Percentiles rank a stretch among this genome's conserved stretches.
Evolutionary conservation across 2,888 invertebrate species (phyloP).

Genomic region (Hirtodrosophila alboralis): DNA sequence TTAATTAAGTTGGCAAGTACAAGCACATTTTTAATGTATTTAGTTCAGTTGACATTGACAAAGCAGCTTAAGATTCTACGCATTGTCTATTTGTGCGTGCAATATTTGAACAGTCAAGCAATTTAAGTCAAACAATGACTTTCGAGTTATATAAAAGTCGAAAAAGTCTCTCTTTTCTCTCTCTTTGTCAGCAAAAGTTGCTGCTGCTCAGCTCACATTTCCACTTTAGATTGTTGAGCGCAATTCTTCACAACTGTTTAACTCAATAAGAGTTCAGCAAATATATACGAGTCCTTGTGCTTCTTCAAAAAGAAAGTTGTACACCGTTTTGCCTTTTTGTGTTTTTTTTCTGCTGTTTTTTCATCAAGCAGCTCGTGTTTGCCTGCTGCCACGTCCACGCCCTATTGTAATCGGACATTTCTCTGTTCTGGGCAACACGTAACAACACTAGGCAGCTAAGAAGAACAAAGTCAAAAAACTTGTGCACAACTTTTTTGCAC

Average conservation of each 20-base stretch:
- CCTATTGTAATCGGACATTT: slow-evolving; percentile 65
- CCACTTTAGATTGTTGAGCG: slow-evolving; percentile 40
- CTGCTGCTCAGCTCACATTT: slow-evolving; percentile 61
- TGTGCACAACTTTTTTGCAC: slow-evolving; percentile 49
- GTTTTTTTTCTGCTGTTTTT: background rate
- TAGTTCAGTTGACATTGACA: slow-evolving; percentile 46
- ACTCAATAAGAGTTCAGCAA: slow-evolving; percentile 74
- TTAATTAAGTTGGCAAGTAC: slow-evolving; percentile 54
- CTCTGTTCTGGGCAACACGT: slow-evolving; percentile 8
- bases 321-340: slow-evolving; percentile 9
- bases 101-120: slow-evolving; percentile 63
- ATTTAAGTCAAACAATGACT: slow-evolving; percentile 65
- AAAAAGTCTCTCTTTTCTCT: too few relatives aligned
- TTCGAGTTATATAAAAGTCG: slow-evolving; percentile 22
- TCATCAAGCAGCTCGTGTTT: slow-evolving; percentile 32
- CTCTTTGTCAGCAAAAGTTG: too few relatives aligned
- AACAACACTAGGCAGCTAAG: slow-evolving; percentile 9
- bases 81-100: slow-evolving; percentile 60
- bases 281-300: slow-evolving; percentile 49
- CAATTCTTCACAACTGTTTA: slow-evolving; percentile 64
- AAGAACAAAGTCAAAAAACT: slow-evolving; percentile 42
- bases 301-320: slow-evolving; percentile 67
- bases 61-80: slow-evolving; percentile 48
- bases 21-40: background rate
- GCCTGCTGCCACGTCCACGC: slow-evolving; percentile 40